Base-by-base conservation (phyloP, 2,888 invertebrate species). In the Apomyelois bistriatella region DNA sequence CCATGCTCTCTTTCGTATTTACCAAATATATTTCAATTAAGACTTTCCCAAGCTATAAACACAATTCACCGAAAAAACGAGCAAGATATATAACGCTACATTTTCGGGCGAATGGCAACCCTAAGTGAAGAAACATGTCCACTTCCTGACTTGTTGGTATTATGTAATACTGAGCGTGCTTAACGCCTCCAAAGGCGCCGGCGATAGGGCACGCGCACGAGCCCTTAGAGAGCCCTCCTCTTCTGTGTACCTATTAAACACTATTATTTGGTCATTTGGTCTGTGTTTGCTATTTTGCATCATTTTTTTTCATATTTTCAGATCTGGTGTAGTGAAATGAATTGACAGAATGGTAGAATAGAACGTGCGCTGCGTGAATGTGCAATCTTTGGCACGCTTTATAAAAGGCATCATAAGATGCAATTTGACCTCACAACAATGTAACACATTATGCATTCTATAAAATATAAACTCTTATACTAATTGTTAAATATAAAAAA, bases 101-200 rank as follows among this genome's bases (percentile, higher is more conserved):
- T 43, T 28, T 43, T 30, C 28, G 12, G 12, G 43, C 12, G 8
- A 43, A 17, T 35, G 35, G 35, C 16, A 35, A 35, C 32, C 35
- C 35, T 35, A 47, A 35, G 35, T 47, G 35, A 47, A 47, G 47
- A 47, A 35, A 28, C 43, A 43, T 43, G 43, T 43, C 28, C 43
- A 43, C 43, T 43, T 43, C 43, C 43, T 43, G 28, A 10, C 9
- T 43, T 43, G 43, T 28, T 30, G 43, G 15, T 40, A 40, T 38
- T 41, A 40, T 17, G 10, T 9, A 12, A 30, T 22, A 13, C 12
- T 28, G 13, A 42, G 42, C 42, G 42, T 28, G 42, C 42, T 17
- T 42, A 41, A 42, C 13, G 43, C 43, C 43, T 30, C 16, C 6
- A 16, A 22, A 22, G 42, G 22, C 22, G 42, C 28, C 13, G 28